Evolutionary conservation across 2,797 vertebrate genomes (phyloP), one percentile per base, ranked within the genome.

Genomic region (Craterocephalus amniculus): DNA sequence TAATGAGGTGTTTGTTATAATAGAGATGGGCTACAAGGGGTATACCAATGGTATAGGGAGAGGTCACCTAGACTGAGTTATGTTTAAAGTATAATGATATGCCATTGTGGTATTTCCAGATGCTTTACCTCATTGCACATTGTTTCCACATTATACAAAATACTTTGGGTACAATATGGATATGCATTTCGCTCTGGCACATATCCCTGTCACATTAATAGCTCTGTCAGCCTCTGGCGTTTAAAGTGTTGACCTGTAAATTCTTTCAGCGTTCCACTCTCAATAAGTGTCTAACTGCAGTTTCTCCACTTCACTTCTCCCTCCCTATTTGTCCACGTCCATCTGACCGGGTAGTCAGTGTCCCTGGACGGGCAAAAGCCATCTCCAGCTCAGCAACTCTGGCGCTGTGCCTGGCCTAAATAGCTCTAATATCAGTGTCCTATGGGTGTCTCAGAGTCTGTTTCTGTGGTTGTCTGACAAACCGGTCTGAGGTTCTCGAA

Each of bases 381-480:
- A 79, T 79, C 79, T 80, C 34, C 67, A 76, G 82, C 64, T 74
- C 63, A 67, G 69, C 52, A 49, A 58, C 22, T 63, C 48, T 87
- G 90, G 83, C 87, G 64, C 63, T 35, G 35, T 62, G 83, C 77
- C 83, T 82, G 75, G 86, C 84, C 86, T 80, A 87, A 90, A 90
- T 87, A 87, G 81, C 81, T 90, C 32, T 56, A 76, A 87, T 86
- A 89, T 85, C 68, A 76, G 48, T 75, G 59, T 62, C 70, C 80
- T 62, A 76, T 36, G 51, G 63, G 60, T 63, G 69, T 56, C 61
- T 68, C 43, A 77, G 76, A 74, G 40, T 78, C 68, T 75, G 67
- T 43, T 76, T 43, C 68, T 31, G 4, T 31, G 29, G n/a, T n/a
- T n/a, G n/a, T n/a, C n/a, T n/a, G n/a, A n/a, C n/a, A n/a, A n/a